Conservation (phyloP, 1,140 invertebrate species). For the Drosophila insularis region DNA sequence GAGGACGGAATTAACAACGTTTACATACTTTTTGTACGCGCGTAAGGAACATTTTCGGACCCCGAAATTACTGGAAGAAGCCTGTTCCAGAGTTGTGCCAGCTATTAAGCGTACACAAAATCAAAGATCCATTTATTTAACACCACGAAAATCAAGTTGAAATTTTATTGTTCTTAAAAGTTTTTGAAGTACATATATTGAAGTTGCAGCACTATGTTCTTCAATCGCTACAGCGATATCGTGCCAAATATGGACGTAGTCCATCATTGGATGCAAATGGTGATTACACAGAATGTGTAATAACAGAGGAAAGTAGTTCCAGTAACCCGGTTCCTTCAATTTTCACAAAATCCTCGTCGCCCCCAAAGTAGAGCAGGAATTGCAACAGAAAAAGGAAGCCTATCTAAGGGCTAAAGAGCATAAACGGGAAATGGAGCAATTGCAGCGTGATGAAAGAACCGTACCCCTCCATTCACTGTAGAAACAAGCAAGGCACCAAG, state of each 20-base stretch:
- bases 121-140: not conserved
- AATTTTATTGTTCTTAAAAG: too few relatives aligned
- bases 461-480: not conserved
- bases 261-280: slow-evolving; percentile 63
- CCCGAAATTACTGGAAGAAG: not conserved
- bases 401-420: slow-evolving; percentile 60
- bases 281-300: slow-evolving; percentile 20
- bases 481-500: not conserved
- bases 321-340: slow-evolving; percentile 32
- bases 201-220: too few relatives aligned
- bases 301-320: not conserved
- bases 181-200: too few relatives aligned
- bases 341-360: slow-evolving; percentile 47
- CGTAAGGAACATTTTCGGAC: too few relatives aligned
- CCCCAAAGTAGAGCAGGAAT: slow-evolving; percentile 63
- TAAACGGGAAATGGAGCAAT: slow-evolving; percentile 63
- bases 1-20: not conserved
- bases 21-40: too few relatives aligned
- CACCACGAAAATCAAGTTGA: too few relatives aligned
- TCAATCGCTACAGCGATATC: slow-evolving; percentile 57
- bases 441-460: slow-evolving; percentile 47
- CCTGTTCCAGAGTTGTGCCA: not conserved
- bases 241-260: slow-evolving; percentile 69
- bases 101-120: not conserved
- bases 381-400: slow-evolving; percentile 69